These are phyloP conservation scores for Betta splendens DNA, from an alignment of 2,797 vertebrate genomes.

Conservation along the genomic window DNA sequence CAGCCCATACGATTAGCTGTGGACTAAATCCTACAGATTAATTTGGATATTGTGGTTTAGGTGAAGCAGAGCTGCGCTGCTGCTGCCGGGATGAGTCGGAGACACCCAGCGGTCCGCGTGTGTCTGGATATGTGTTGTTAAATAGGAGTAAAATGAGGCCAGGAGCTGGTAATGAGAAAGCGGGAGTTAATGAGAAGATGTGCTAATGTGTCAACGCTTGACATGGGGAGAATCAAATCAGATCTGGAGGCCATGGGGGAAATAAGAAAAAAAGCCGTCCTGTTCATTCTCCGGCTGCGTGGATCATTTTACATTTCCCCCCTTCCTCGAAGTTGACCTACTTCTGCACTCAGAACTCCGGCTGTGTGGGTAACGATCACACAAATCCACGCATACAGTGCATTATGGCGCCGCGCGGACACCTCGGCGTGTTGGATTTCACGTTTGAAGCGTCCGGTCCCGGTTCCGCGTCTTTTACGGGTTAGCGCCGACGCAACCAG, in stretches of 20 bases:
- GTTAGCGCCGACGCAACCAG: constrained; percentile 55
- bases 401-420: constrained; percentile 28
- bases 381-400: constrained; percentile 16
- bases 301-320: constrained; percentile 38
- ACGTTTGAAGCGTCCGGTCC: constrained; percentile 56
- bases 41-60: constrained; percentile 55
- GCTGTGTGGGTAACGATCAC: constrained; percentile 30
- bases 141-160: constrained; percentile 67
- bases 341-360: constrained; percentile 37
- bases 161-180: constrained; percentile 69
- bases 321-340: constrained; percentile 62
- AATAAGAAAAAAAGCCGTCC: constrained; percentile 51
- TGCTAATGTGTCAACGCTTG: constrained; percentile 74
- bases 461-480: constrained; percentile 32
- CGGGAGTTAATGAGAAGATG: constrained; percentile 75
- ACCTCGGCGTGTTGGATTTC: constrained; percentile 38
- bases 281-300: constrained; percentile 42
- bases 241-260: constrained; percentile 67
- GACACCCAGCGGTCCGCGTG: constrained; percentile 49
- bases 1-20: constrained; percentile 63
- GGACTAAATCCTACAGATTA: constrained; percentile 50
- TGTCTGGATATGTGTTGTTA: constrained; percentile 59
- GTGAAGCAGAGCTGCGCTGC: constrained; percentile 44
- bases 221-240: constrained; percentile 73
- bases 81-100: constrained; percentile 57